Evolutionary conservation across 2,888 invertebrate species (phyloP), one percentile per base, ranked within the genome.

Genomic region (Pelosia muscerda): DNA sequence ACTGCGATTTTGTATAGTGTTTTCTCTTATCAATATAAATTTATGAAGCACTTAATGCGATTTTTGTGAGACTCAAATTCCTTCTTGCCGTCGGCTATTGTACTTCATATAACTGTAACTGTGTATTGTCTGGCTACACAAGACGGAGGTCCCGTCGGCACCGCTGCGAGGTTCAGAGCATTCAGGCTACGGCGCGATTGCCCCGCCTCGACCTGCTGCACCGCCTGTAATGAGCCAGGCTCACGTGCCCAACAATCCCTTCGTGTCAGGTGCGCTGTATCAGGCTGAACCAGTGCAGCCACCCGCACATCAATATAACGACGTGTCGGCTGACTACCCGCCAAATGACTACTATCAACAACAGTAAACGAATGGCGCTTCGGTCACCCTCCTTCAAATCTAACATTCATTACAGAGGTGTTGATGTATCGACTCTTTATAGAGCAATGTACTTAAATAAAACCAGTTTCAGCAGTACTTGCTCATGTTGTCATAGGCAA

Each of bases 231-330:
- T 96, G 42, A 96, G 96, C 25, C 96, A 95, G 71, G 90, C 95
- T 54, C 96, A 96, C 84, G 96, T 96, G 71, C 95, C 96, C 65
- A 95, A 95, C 78, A 96, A 96, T 78, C 95, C 95, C 1, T 95
- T 95, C 85, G 95, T 95, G 23, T 96, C 96, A 67, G 96, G 96
- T 11, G 96, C 96, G 53, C 93, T 96, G 76, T 95, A 96, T 74
- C 95, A 95, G 75, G 96, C 96, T 69, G 96, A 96, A 82, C 95
- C 95, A 9, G 96, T 97, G 10, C 97, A 97, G 85, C 97, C 96
- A 2, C 96, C 95, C 71, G 91, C 96, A 2, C 95, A 96, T 73
- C 96, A 96, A 74, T 92, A 92, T 76, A 90, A 90, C 15, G 93
- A 94, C 55, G 90, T 91, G 65, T 89, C 91, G 5, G 90, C 90